Conservation (phyloP, 2,888 invertebrate species). For the Corbicula japonica region DNA sequence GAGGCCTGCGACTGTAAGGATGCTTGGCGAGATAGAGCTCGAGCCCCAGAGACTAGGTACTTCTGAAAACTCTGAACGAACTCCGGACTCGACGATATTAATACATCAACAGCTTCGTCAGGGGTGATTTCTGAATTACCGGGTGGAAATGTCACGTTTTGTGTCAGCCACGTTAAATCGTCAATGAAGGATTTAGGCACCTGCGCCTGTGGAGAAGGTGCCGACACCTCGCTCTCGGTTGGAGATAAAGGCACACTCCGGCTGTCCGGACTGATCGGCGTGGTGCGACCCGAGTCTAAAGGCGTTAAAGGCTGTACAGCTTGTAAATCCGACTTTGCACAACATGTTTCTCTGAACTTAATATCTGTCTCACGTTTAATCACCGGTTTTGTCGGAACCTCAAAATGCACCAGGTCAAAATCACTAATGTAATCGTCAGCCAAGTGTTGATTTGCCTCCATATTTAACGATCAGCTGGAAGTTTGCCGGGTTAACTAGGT, state of each 20-base stretch:
- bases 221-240: constrained; percentile 62
- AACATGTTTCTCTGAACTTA: constrained; percentile 68
- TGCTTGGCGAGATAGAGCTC: constrained; percentile 62
- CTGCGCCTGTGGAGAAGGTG: constrained; percentile 63
- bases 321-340: constrained; percentile 52
- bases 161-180: constrained; percentile 76
- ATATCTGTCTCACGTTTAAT: constrained; percentile 71
- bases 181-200: constrained; percentile 72
- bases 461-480: constrained; percentile 75
- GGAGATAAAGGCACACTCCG: constrained; percentile 78
- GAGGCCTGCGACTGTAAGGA: constrained; percentile 59
- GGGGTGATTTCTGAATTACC: constrained; percentile 66
- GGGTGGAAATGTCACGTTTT: constrained; percentile 69
- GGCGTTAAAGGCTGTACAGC: constrained; percentile 58
- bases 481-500: constrained; percentile 67
- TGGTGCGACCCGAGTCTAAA: constrained; percentile 66
- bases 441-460: constrained; percentile 78
- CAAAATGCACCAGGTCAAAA: constrained; percentile 82
- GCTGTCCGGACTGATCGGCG: constrained; percentile 70
- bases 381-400: constrained; percentile 72
- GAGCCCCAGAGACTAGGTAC: constrained; percentile 68
- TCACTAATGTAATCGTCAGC: constrained; percentile 82
- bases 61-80: constrained; percentile 75
- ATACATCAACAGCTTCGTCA: constrained; percentile 72
- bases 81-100: constrained; percentile 77